Base-by-base conservation (phyloP, 2,113 vertebrate genomes). In the Hipposideros armiger region DNA sequence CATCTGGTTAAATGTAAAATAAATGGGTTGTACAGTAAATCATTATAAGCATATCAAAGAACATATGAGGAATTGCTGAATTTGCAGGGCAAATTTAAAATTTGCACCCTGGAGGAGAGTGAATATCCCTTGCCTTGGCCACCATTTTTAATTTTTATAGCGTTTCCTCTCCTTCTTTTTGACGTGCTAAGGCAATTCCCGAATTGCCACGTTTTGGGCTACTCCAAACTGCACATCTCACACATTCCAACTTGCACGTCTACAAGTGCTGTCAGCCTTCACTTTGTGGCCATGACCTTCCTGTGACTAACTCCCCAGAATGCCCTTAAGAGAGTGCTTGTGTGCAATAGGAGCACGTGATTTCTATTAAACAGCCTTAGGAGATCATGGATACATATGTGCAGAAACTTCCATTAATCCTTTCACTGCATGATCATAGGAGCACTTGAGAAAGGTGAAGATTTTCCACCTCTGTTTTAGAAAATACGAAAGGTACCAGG, bases 131-230 rank as follows among this genome's bases (percentile, higher is more conserved):
- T 52, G 64, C 86, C 26, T 87, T 69, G 60, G 88, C 47, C 7
- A 45, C 87, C 74, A 87, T 77, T 94, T 94, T 96, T 96, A 94
- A 87, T 77, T 94, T 94, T 96, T 96, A 94, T n/a, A 80, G n/a
- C 47, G 77, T 94, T 97, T 96, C 60, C 67, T 93, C 24, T 58
- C 36, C 69, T 91, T 95, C 81, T 91, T 77, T 62, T 26, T 93
- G 83, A 94, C 95, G 93, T 96, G 87, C 24, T 52, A 87, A 19
- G 52, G 50, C 52, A 90, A 73, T 94, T 66, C 52, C 90, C 22
- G 70, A 66, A 62, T 92, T 69, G 69, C 45, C 47, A 58, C 88
- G 91, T 66, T 87, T 89, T 81, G 86, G 78, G n/a, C 24, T 90
- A 20, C 26, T 60, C 77, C 62, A 82, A 94, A 77, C 24, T 83